Evolutionary conservation across 2,113 vertebrate genomes (phyloP), one percentile per base, ranked within the genome.

Genomic region (Macquaria australasica): DNA sequence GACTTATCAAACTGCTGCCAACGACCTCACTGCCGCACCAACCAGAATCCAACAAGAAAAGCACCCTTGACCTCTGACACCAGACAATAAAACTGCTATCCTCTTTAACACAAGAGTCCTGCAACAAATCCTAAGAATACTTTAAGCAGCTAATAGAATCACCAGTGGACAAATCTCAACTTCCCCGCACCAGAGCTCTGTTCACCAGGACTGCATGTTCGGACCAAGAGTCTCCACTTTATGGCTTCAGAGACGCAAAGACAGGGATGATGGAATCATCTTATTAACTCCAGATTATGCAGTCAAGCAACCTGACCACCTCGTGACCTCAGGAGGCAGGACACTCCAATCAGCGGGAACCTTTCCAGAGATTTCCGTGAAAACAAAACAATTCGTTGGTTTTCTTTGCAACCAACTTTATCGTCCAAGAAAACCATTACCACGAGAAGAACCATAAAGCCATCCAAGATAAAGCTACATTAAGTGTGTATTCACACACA

Each of bases 271-370:
- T 56, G 21, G 20, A 58, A 28, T 37, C n/a, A 41, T 1, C 21
- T 68, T 60, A 59, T 70, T 59, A 34, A 16, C n/a, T 56, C 48
- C 66, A 76, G 43, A 70, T 73, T 31, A 31, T 73, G 58, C 59
- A 25, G 51, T 43, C 20, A 20, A 56, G 59, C 53, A 67, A 58
- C 59, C 14, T 48, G 45, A 82, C 62, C 51, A 34, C 39, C 21
- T 48, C 23, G 11, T 73, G 58, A 53, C 31, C 58, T 31, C 43
- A 72, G 56, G 37, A 63, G 31, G 25, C 68, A 72, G 56, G 37
- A 63, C 45, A 41, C 68, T 31, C 16, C 23, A 69, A 56, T n/a
- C 16, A 11, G 14, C 43, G 23, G 25, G 43, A 51, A 45, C n/a
- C 71, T 43, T 45, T 59, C 71, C n/a, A 59, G 55, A 73, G 8